These are phyloP conservation scores for Pachydiplax longipennis DNA, from an alignment of 2,888 invertebrate species.

Conservation along the genomic window DNA sequence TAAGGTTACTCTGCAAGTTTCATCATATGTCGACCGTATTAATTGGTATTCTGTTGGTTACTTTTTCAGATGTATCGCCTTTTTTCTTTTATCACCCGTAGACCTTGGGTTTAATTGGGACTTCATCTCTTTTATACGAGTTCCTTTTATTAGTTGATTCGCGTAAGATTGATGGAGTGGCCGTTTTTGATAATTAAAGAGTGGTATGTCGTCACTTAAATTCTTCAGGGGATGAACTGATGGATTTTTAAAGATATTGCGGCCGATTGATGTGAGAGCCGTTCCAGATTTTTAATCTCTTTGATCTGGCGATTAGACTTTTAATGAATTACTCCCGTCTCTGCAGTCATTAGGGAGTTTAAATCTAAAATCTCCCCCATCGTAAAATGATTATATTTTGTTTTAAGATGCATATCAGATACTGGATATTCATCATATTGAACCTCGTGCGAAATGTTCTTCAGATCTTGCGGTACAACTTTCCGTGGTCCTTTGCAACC, in stretches of 20 bases:
- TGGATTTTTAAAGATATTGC: background rate
- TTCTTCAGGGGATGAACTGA: background rate
- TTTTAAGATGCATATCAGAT: too few relatives aligned
- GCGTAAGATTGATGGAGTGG: background rate
- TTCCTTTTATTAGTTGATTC: background rate
- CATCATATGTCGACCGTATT: background rate
- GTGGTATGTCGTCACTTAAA: background rate
- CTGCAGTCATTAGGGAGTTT: too few relatives aligned
- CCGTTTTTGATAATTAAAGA: background rate
- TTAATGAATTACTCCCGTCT: too few relatives aligned
- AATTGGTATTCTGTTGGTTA: background rate
- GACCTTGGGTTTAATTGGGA: background rate
- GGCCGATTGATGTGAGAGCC: background rate
- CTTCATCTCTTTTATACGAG: background rate
- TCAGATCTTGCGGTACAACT: too few relatives aligned
- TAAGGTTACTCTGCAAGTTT: background rate
- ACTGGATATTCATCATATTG: too few relatives aligned
- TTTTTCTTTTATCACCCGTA: background rate
- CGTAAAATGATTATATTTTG: too few relatives aligned
- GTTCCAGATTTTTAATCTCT: background rate
- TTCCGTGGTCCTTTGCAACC: too few relatives aligned
- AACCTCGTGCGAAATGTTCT: too few relatives aligned
- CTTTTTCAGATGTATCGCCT: background rate
- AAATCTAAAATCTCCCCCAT: too few relatives aligned
- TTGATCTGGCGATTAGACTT: background rate